Base-by-base conservation (phyloP, 2,113 vertebrate genomes). In the Speoplatyrhinus poulsoni region DNA sequence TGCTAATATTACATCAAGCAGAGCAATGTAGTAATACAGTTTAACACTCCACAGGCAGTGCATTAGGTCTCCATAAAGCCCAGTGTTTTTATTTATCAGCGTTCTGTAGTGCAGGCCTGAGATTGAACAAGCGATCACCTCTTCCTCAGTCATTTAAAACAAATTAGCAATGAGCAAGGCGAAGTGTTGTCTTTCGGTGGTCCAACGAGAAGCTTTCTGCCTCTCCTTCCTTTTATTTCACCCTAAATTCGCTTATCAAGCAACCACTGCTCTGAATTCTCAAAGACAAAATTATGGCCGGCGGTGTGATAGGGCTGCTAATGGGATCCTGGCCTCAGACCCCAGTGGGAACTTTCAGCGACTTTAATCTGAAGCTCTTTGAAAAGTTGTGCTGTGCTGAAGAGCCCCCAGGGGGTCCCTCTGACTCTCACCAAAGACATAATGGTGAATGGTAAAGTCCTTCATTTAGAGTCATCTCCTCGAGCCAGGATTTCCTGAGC, bases 311-410 rank as follows among this genome's bases (percentile, higher is more conserved):
- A 75, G 86, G 85, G 87, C 85, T 89, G 87, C 87, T 92, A 91
- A 92, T 91, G 88, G 91, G 90, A 90, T 90, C 89, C 87, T 86
- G 89, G 90, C 89, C 89, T 90, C 89, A 90, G 86, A 91, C 89
- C 91, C 88, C 88, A 86, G 83, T 90, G 90, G 90, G 87, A 91
- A 91, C 89, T 91, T 90, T 90, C 88, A 87, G 84, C 86, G 90
- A 91, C 91, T 92, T 92, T 92, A 92, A 92, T 92, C 90, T 92
- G 89, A 83, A 89, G 88, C 90, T 87, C 89, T 92, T 92, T 91
- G 88, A 91, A 91, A 91, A 91, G 85, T 92, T 91, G 90, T 87
- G 79, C 89, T 67, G 85, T 81, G 85, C 85, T 74, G 82, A 85
- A 78, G 83, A 77, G 82, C 90, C 87, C 60, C 85, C 81, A 49